phyloP scores from a whole-genome alignment of 2,113 vertebrate genomes.

The Meles meles region DNA sequence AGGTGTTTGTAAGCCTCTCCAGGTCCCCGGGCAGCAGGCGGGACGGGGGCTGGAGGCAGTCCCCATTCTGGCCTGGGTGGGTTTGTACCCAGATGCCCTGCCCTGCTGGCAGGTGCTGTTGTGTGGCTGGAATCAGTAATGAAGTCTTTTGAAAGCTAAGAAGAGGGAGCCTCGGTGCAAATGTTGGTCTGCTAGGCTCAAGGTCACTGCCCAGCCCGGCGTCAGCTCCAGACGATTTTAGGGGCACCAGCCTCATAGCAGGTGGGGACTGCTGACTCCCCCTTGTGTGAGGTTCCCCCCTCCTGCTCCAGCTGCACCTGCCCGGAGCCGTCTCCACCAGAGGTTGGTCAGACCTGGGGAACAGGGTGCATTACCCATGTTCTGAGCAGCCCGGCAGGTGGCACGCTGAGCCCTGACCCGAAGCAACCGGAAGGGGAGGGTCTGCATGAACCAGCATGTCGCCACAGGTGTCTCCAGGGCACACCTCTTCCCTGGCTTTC shows the following conservation, averaged over 20 bases:
- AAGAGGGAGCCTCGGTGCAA: conserved; percentile 79
- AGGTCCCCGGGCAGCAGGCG: background rate
- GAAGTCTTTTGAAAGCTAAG: background rate
- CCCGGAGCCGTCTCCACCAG: background rate
- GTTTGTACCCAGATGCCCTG: background rate
- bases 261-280: accelerated
- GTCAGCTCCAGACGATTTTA: background rate
- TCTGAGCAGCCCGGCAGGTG: conserved; percentile 74
- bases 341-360: conserved; percentile 53
- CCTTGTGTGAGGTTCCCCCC: background rate
- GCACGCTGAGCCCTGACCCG: conserved; percentile 80
- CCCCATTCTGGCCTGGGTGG: background rate
- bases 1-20: background rate
- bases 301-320: conserved; percentile 37
- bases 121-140: background rate
- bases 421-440: conserved; percentile 76
- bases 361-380: conserved; percentile 75
- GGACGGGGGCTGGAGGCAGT: background rate
- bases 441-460: accelerated
- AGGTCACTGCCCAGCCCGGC: conserved; percentile 49
- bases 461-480: conserved; percentile 66
- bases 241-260: background rate
- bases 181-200: conserved; percentile 77
- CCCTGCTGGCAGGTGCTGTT: accelerated
- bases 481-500: conserved; percentile 83